These are phyloP conservation scores for Sarcophaga peregrina DNA, from an alignment of 1,140 invertebrate genomes.

Conservation along the genomic window DNA sequence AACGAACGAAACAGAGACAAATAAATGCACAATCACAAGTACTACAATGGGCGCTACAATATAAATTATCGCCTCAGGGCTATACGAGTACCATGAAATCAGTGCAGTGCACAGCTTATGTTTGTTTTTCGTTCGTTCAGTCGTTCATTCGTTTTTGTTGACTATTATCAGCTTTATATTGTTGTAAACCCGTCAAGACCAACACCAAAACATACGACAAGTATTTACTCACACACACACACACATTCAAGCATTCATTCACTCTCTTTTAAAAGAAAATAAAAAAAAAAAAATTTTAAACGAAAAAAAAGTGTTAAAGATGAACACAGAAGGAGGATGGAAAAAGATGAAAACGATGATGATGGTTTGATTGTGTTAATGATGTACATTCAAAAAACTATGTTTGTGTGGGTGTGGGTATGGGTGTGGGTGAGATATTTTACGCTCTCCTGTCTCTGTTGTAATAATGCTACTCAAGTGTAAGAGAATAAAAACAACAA, in stretches of 20 bases:
- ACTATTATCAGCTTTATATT: too few species aligned
- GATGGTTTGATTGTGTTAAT: slow-evolving; percentile 12
- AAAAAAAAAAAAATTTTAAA: too few species aligned
- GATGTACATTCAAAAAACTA: slow-evolving; percentile 2
- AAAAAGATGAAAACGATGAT: not conserved
- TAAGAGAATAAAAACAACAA: not conserved
- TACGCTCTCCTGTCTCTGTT: not conserved
- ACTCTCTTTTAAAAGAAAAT: too few species aligned
- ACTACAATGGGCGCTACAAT: slow-evolving; percentile 39
- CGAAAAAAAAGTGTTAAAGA: not conserved
- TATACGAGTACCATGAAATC: slow-evolving; percentile 26
- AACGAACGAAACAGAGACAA: not conserved
- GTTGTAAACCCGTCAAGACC: slow-evolving; percentile 11
- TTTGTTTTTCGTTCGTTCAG: too few species aligned
- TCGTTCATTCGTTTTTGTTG: too few species aligned
- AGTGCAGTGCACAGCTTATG: not conserved
- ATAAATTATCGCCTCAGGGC: slow-evolving; percentile 30
- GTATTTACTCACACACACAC: too few species aligned
- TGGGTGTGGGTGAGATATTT: not conserved
- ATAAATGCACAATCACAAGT: slow-evolving; percentile 33
- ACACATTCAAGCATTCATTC: too few species aligned
- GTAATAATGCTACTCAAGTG: slow-evolving; percentile 21
- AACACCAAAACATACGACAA: not conserved
- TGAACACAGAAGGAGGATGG: not conserved
- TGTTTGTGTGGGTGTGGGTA: not conserved